Conservation (phyloP, 2,888 invertebrate genomes). For the Lampropteryx suffumata region DNA sequence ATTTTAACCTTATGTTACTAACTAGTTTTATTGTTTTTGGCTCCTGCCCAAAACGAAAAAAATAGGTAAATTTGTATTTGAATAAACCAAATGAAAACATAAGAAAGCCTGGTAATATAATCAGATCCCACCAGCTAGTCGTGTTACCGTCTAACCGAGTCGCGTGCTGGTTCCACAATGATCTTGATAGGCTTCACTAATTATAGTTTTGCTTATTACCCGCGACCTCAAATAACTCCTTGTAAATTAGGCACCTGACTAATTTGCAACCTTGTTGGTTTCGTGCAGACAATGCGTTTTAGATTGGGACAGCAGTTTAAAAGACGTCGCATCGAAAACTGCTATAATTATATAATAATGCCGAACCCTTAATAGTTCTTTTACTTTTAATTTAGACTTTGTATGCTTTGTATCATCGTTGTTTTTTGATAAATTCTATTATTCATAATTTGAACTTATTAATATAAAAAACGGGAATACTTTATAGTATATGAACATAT, state of each 20-base stretch:
- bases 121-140: slow-evolving; percentile 60
- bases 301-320: background rate
- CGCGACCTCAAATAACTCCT: slow-evolving; percentile 41
- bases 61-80: background rate
- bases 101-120: slow-evolving; percentile 42
- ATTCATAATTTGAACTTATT: too few species aligned
- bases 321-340: too few species aligned
- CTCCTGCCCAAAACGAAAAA: too few species aligned
- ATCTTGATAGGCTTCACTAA: slow-evolving; percentile 75
- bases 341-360: too few species aligned
- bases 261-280: slow-evolving; percentile 29
- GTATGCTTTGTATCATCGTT: too few species aligned
- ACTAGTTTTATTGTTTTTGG: too few species aligned
- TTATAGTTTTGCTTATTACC: slow-evolving; percentile 70
- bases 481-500: too few species aligned
- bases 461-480: too few species aligned
- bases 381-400: too few species aligned
- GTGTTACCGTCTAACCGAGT: slow-evolving; percentile 65
- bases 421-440: too few species aligned
- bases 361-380: too few species aligned
- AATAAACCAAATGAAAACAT: slow-evolving; percentile 37
- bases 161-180: slow-evolving; percentile 61
- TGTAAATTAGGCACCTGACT: slow-evolving; percentile 38
- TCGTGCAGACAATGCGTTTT: slow-evolving; percentile 14
- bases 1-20: too few species aligned